Conservation (phyloP, 2,113 vertebrate genomes). For the Equus przewalskii region DNA sequence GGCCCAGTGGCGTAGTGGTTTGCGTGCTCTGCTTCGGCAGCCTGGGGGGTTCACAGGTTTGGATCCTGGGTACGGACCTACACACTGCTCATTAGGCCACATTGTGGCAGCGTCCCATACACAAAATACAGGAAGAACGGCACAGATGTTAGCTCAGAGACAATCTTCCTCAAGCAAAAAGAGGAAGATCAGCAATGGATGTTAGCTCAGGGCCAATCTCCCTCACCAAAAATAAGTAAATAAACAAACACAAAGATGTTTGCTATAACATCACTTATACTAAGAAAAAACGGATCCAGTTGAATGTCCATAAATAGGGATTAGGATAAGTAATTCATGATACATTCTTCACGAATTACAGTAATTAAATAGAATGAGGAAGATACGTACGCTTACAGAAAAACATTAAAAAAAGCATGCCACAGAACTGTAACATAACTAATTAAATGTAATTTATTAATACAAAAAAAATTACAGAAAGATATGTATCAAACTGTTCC, state of each 20-base stretch:
- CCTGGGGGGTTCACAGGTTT: too few species aligned
- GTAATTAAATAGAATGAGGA: neutral
- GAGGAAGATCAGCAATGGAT: too few species aligned
- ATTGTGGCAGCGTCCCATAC: too few species aligned
- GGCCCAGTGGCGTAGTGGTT: too few species aligned
- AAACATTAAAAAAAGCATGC: constrained; percentile 5
- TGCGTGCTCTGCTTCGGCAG: too few species aligned
- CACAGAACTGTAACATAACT: neutral
- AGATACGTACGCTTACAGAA: neutral
- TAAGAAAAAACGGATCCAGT: neutral
- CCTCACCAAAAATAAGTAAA: neutral
- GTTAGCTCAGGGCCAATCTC: too few species aligned
- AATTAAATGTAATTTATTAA: neutral
- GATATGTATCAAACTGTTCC: neutral
- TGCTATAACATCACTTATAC: neutral
- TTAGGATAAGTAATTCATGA: neutral
- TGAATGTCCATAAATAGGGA: neutral
- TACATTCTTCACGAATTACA: neutral
- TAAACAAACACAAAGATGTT: neutral
- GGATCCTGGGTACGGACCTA: too few species aligned
- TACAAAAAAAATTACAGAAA: neutral
- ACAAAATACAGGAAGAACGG: too few species aligned
- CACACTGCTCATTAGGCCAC: too few species aligned
- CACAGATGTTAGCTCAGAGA: too few species aligned
- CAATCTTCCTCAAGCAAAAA: too few species aligned